Conservation (phyloP, 2,888 invertebrate genomes). For the Tillus elongatus region DNA sequence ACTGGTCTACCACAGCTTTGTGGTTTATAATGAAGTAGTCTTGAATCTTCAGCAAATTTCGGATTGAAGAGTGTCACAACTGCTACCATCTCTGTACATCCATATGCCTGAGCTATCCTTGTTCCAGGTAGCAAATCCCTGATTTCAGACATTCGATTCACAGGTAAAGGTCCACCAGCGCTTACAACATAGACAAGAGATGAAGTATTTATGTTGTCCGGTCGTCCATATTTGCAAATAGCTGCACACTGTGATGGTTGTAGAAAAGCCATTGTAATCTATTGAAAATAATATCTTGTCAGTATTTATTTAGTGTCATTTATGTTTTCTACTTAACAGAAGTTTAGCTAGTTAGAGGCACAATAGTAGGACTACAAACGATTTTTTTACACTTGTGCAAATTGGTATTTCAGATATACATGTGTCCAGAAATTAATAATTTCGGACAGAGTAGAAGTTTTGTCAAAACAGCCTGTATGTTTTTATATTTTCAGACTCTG, state of each 20-base stretch:
- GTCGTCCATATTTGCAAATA: conserved; percentile 30
- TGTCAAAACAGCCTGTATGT: too few relatives aligned
- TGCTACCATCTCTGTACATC: conserved; percentile 36
- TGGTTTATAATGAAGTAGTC: conserved; percentile 28
- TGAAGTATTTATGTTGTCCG: conserved; percentile 32
- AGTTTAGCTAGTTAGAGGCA: too few relatives aligned
- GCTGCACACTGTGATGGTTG: conserved; percentile 28
- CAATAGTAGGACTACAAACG: too few relatives aligned
- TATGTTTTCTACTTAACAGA: too few relatives aligned
- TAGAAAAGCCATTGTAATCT: conserved; percentile 27
- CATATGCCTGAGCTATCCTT: conserved; percentile 30
- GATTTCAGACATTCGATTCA: conserved; percentile 24
- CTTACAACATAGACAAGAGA: conserved; percentile 25
- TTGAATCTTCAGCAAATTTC: conserved; percentile 25
- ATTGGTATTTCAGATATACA: too few relatives aligned
- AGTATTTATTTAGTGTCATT: too few relatives aligned
- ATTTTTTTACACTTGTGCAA: too few relatives aligned
- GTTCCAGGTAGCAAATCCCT: conserved; percentile 35
- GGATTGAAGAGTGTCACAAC: conserved; percentile 26
- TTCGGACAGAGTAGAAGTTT: too few relatives aligned
- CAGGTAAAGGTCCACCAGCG: conserved; percentile 31
- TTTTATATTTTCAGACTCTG: too few relatives aligned
- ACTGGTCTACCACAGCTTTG: conserved; percentile 28
- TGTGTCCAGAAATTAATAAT: too few relatives aligned
- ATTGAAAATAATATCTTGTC: too few relatives aligned